Evolutionary conservation across 2,113 vertebrate genomes (phyloP), one percentile per base, ranked within the genome.

Genomic region (Pelecanoides urinatrix): DNA sequence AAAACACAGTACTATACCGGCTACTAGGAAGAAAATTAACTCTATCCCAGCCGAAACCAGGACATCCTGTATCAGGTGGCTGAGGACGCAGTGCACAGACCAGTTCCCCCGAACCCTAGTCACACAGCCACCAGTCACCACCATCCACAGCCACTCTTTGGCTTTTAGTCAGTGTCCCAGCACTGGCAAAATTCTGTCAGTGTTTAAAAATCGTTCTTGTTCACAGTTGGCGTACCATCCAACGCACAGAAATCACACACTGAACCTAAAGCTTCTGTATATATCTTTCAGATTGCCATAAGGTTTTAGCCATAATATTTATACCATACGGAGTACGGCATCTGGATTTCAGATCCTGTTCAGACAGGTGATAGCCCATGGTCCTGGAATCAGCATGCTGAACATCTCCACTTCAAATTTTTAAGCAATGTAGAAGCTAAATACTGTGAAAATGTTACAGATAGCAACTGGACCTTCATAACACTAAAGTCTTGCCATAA

Each of bases 241-340:
- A 7, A 29, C 1, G 6, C 29, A 30, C 23, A 22, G 36, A 40
- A 49, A 22, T 9, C 32, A 13, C 3, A 6, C 11, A 2, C 61
- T 49, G 50, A 32, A 47, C n/a, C 50, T 19, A n/a, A 38, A 52
- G 58, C 16, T 34, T 29, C 63, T 16, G n/a, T 8, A 1, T 6
- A 0, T 11, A 11, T 5, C 16, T 38, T 47, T 21, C 11, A 16
- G 56, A 44, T 6, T 6, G 68, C 40, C 16, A 2, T 6, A 17
- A 29, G 2, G 1, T 5, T 45, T 30, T 29, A 42, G 49, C 45
- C 23, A 6, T 11, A 10, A 3, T 19, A 38, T 11, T 63, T 34
- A 7, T 3, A 15, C 13, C 22, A 4, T 6, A 7, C 7, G 2
- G 26, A 47, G 29, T 5, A 6, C 2, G 2, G 10, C 4, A 14